Evolutionary conservation across 1,140 invertebrate genomes (phyloP).

Genomic region (Babylonia areolata): DNA sequence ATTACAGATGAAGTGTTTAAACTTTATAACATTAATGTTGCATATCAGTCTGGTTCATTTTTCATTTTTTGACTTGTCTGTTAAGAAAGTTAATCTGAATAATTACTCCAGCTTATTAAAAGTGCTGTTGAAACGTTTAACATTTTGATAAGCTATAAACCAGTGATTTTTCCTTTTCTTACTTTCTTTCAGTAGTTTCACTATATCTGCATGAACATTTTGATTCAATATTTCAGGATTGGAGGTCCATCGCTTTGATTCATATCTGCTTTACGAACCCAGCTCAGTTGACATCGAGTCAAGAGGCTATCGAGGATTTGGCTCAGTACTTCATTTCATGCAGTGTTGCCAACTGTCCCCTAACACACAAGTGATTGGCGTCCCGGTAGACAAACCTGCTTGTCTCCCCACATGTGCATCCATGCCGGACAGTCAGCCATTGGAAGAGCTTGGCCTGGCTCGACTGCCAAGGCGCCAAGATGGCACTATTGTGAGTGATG

Average conservation of each 20-base stretch:
- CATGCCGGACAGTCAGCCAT: background rate
- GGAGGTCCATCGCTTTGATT: background rate
- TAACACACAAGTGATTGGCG: background rate
- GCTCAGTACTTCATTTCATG: constrained; percentile 16
- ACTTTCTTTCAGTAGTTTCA: too few relatives aligned
- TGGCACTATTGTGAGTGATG: constrained; percentile 12
- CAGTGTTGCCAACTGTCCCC: constrained; percentile 10
- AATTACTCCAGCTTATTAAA: too few relatives aligned
- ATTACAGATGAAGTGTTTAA: too few relatives aligned
- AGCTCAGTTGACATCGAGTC: constrained; percentile 3
- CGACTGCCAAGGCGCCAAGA: background rate
- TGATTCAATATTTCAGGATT: constrained; percentile 10
- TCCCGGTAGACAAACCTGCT: constrained; percentile 8
- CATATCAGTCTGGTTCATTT: too few relatives aligned
- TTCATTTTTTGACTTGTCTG: too few relatives aligned
- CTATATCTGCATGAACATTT: too few relatives aligned
- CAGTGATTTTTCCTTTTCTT: too few relatives aligned
- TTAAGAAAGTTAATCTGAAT: too few relatives aligned
- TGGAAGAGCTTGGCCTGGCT: background rate
- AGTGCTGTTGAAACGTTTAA: too few relatives aligned
- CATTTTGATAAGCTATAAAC: too few relatives aligned
- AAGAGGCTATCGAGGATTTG: background rate
- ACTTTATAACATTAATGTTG: too few relatives aligned
- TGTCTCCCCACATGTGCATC: background rate
- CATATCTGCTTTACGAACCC: constrained; percentile 7